Evolutionary conservation across 1,140 invertebrate genomes (phyloP), one percentile per base, ranked within the genome.

Genomic region (Hirudo medicinalis): DNA sequence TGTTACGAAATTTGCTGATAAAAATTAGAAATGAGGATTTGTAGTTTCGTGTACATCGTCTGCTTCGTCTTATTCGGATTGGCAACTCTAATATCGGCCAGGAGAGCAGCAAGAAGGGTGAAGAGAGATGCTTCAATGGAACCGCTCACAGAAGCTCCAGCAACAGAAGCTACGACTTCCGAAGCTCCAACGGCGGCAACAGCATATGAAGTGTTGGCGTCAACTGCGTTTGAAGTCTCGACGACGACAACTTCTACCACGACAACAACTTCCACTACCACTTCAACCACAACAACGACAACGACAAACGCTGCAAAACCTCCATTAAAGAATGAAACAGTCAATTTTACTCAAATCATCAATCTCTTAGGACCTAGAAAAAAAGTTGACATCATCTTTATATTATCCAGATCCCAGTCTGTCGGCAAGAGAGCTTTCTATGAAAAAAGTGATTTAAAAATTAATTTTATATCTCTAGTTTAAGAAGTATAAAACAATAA

Each of bases 391-490:
- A 32, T 63, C 57, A 15, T 63, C 29, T 32, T 63, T 15, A 32
- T 63, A 15, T 25, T 63, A 32, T 63, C 57, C 3, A 8, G 57
- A 63, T 22, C 57, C 15, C 22, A 32, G 57, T 63, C 57, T n/a
- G 19, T 63, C 6, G 57, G 57, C 9, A 63, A 63, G 20, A 63
- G 57, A 63, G 57, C 19, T n/a, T 63, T 63, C 57, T 63, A 63
- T 11, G 57, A 63, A 32, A 22, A 63, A 25, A 32, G 57, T 63
- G 25, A 36, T 49, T 49, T n/a, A n/a, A n/a, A n/a, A n/a, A n/a
- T n/a, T n/a, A n/a, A n/a, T n/a, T n/a, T n/a, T n/a, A n/a, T n/a
- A n/a, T n/a, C n/a, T n/a, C n/a, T n/a, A n/a, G n/a, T n/a, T n/a
- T n/a, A n/a, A n/a, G n/a, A n/a, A n/a, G n/a, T n/a, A n/a, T n/a